These are phyloP conservation scores for Lindbergichthys nudifrons DNA, from an alignment of 2,797 vertebrate genomes.

Conservation along the genomic window DNA sequence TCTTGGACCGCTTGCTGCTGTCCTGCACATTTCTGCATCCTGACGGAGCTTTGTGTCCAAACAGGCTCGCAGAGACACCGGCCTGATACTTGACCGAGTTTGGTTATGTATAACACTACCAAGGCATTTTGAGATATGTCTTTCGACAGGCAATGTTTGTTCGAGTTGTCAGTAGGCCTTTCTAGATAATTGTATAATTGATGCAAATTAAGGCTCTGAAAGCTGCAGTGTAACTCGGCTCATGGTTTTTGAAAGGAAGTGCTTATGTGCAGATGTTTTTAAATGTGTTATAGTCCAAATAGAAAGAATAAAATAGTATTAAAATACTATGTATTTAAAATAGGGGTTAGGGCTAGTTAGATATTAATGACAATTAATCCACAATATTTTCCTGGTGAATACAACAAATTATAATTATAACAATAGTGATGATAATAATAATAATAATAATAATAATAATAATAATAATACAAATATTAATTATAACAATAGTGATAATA, in stretches of 20 bases:
- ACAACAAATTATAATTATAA: not conserved
- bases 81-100: slow-evolving; percentile 6
- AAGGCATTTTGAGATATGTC: not conserved
- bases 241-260: not conserved
- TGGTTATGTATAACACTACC: not conserved
- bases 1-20: slow-evolving; percentile 51
- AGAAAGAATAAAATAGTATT: too few relatives aligned
- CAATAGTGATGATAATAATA: not conserved
- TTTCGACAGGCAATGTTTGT: slow-evolving; percentile 6
- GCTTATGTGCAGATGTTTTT: slow-evolving; percentile 1
- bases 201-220: not conserved
- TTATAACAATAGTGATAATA: too few relatives aligned
- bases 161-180: not conserved
- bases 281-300: too few relatives aligned
- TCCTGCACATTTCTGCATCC: slow-evolving; percentile 53
- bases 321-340: not conserved
- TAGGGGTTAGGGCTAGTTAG: not conserved
- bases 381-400: not conserved
- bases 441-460: not conserved
- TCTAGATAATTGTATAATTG: not conserved
- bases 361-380: not conserved
- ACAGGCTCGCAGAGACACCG: slow-evolving; percentile 15
- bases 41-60: slow-evolving; percentile 21
- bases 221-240: not conserved
- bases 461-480: too few relatives aligned